Conservation (phyloP, 1,140 invertebrate species). For the Rhopalosiphum padi region DNA sequence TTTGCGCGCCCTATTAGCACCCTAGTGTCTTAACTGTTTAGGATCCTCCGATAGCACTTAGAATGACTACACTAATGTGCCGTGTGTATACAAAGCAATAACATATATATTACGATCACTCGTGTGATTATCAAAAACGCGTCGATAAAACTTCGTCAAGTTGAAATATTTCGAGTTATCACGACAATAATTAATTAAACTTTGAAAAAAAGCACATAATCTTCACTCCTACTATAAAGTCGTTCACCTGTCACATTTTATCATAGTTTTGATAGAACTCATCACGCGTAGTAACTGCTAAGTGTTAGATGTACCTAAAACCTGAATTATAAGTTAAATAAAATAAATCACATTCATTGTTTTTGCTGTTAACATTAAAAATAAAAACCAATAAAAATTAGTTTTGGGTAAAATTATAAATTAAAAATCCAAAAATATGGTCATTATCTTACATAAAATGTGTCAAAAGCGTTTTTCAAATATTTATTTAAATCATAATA, state of each 20-base stretch:
- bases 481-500: not conserved
- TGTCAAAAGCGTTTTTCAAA: not conserved
- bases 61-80: not conserved
- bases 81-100: no score
- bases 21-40: not conserved
- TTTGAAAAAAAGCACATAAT: not conserved
- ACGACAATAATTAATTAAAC: not conserved
- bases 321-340: not conserved
- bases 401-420: not conserved
- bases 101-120: not conserved
- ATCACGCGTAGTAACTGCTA: not conserved
- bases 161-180: not conserved
- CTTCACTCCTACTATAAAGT: not conserved
- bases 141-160: not conserved
- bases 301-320: no score
- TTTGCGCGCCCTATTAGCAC: not conserved
- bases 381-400: no score
- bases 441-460: not conserved
- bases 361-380: no score
- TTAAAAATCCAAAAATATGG: not conserved
- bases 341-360: not conserved
- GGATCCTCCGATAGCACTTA: not conserved
- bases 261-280: not conserved
- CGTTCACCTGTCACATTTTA: not conserved
- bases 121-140: not conserved